These are phyloP conservation scores for Eilema caniola DNA, from an alignment of 2,888 invertebrate species.

Conservation along the genomic window DNA sequence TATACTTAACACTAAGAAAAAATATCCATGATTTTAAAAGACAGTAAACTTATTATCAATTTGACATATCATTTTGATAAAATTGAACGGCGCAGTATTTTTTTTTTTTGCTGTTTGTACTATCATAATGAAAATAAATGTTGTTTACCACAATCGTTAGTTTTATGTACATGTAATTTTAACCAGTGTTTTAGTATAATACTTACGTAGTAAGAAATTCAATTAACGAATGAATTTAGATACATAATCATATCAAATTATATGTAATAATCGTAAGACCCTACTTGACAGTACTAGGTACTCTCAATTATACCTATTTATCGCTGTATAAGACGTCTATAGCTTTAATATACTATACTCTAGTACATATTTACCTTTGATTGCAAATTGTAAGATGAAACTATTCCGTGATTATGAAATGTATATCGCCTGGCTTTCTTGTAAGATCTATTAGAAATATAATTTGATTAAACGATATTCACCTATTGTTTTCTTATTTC, in stretches of 20 bases:
- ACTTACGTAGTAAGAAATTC: constrained; percentile 38
- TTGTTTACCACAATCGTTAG: constrained; percentile 32
- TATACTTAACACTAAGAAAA: constrained; percentile 37
- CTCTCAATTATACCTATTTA: constrained; percentile 46
- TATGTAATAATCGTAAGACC: constrained; percentile 39
- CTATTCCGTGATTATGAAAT: constrained; percentile 51
- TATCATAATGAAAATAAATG: constrained; percentile 32
- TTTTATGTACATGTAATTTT: constrained; percentile 31
- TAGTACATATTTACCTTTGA: constrained; percentile 47
- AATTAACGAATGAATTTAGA: constrained; percentile 56
- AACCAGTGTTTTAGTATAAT: constrained; percentile 38
- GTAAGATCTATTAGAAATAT: constrained; percentile 70
- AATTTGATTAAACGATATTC: constrained; percentile 66
- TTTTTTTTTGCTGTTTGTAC: constrained; percentile 28
- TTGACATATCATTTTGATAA: constrained; percentile 38
- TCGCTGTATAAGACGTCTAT: constrained; percentile 67
- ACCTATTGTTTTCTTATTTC: constrained; percentile 20
- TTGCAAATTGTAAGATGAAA: constrained; percentile 48
- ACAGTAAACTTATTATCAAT: constrained; percentile 29
- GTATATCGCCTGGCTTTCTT: constrained; percentile 70
- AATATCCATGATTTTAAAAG: constrained; percentile 32
- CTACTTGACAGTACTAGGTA: constrained; percentile 47
- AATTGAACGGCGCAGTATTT: constrained; percentile 12
- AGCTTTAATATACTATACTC: constrained; percentile 60
- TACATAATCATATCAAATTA: constrained; percentile 60